phyloP scores from a whole-genome alignment of 2,888 invertebrate genomes.

The Scaptomyza tumidula region DNA sequence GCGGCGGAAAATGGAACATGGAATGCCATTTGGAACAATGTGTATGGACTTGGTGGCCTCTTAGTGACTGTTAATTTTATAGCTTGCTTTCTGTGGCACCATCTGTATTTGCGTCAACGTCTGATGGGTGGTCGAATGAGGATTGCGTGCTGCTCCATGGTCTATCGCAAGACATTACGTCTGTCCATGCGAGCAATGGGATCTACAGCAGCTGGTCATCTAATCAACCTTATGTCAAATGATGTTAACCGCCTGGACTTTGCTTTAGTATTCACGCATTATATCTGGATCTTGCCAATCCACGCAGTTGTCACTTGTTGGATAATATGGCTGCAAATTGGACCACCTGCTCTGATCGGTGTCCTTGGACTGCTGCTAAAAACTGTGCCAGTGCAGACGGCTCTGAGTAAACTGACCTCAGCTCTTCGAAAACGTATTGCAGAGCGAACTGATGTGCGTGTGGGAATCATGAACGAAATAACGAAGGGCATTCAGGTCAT shows the following conservation, averaged over 20 bases:
- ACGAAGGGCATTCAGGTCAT: slow-evolving; percentile 97
- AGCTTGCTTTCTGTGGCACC: slow-evolving; percentile 84
- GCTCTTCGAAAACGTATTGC: slow-evolving; percentile 90
- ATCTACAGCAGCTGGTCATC: slow-evolving; percentile 92
- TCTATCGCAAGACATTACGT: slow-evolving; percentile 86
- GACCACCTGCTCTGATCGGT: slow-evolving; percentile 91
- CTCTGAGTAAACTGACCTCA: slow-evolving; percentile 82
- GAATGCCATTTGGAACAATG: slow-evolving; percentile 80
- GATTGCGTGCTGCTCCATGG: slow-evolving; percentile 86
- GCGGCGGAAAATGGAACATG: not conserved
- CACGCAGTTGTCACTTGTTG: slow-evolving; percentile 88
- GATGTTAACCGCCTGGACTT: slow-evolving; percentile 96
- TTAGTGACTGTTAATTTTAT: slow-evolving; percentile 85
- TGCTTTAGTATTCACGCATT: slow-evolving; percentile 92
- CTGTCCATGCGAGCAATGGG: slow-evolving; percentile 89
- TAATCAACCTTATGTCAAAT: slow-evolving; percentile 96
- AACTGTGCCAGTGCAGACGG: slow-evolving; percentile 92
- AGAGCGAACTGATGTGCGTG: slow-evolving; percentile 93
- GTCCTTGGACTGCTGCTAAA: slow-evolving; percentile 90
- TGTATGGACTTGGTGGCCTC: slow-evolving; percentile 80
- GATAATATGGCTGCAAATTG: slow-evolving; percentile 91
- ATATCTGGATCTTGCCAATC: slow-evolving; percentile 94
- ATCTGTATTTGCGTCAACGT: slow-evolving; percentile 81
- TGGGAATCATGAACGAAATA: slow-evolving; percentile 97
- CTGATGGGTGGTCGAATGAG: slow-evolving; percentile 88